Conservation (phyloP, 2,888 invertebrate genomes). For the Trimorus sp. region DNA sequence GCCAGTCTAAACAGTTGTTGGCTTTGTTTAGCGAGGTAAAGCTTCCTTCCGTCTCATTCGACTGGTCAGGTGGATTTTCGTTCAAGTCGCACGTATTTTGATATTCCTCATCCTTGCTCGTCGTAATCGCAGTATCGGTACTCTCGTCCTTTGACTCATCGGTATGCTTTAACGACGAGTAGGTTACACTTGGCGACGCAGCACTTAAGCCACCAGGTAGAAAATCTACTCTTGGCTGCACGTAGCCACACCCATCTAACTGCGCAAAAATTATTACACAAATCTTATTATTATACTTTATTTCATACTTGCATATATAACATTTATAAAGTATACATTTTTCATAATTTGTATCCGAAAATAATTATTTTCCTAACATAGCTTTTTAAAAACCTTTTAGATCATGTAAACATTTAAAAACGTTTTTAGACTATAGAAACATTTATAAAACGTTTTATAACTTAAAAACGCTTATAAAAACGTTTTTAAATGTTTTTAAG, state of each 20-base stretch:
- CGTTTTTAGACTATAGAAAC: no score
- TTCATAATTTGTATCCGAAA: no score
- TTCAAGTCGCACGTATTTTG: constrained; percentile 33
- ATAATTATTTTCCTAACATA: no score
- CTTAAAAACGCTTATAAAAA: no score
- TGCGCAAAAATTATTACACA: constrained; percentile 70
- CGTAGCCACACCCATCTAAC: constrained; percentile 78
- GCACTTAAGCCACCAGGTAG: constrained; percentile 73
- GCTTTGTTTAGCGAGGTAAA: no score
- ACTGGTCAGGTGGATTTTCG: constrained; percentile 15
- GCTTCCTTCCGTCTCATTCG: constrained; percentile 22
- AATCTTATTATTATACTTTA: constrained; percentile 42
- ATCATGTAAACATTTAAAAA: no score
- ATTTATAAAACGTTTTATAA: no score
- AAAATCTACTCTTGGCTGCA: constrained; percentile 77
- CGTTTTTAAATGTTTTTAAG: no score
- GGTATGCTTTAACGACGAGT: constrained; percentile 72
- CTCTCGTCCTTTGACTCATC: constrained; percentile 71
- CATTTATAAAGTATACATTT: no score
- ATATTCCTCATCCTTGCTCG: constrained; percentile 47
- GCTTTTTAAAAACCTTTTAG: no score
- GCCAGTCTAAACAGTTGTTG: no score
- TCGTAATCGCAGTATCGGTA: constrained; percentile 58
- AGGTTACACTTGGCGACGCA: constrained; percentile 72
- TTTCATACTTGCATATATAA: neutral